Base-by-base conservation (phyloP, 2,797 vertebrate genomes). In the Manis pentadactyla region DNA sequence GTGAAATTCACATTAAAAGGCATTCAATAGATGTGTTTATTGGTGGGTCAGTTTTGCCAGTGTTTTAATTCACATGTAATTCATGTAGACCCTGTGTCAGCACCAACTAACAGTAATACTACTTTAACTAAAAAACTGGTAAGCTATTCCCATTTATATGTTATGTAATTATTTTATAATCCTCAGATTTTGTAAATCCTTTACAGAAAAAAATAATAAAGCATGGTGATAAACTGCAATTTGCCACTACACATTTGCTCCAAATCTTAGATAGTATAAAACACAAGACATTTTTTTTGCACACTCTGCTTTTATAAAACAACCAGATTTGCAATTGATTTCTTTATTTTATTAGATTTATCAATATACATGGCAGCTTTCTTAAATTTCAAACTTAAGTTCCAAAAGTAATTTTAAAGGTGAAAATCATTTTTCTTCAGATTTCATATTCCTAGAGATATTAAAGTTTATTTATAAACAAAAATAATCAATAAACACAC, bases 331-430 rank as follows among this genome's bases (percentile, higher is more conserved):
- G 96, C 95, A 96, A 95, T 96, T 96, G 77, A 97, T 97, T 97
- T 97, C 83, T 93, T 96, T 97, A 96, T 97, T 97, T 97, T 98
- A 98, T 97, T 98, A 96, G 90, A 95, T 97, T 98, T 97, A 96
- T 97, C 95, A 97, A 94, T 96, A 97, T 97, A 98, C 97, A 98
- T 97, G 97, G 97, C 97, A 97, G 85, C 97, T 96, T 97, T 97
- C 94, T 98, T 96, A 95, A 96, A 71, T 98, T 97, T 98, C 97
- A 97, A 98, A 97, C 86, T 94, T 94, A 95, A 94, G 93, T 96
- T 97, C 94, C 97, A 97, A 97, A 97, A 97, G 93, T 96, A 92
- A 95, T 97, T 98, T 97, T 97, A 96, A 97, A 96, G 88, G 85
- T 97, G 86, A 97, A 97, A 97, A 85, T 97, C 94, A 97, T 93